These are phyloP conservation scores for Paedocypris micromegethes DNA, from an alignment of 2,797 vertebrate genomes.

Conservation along the genomic window DNA sequence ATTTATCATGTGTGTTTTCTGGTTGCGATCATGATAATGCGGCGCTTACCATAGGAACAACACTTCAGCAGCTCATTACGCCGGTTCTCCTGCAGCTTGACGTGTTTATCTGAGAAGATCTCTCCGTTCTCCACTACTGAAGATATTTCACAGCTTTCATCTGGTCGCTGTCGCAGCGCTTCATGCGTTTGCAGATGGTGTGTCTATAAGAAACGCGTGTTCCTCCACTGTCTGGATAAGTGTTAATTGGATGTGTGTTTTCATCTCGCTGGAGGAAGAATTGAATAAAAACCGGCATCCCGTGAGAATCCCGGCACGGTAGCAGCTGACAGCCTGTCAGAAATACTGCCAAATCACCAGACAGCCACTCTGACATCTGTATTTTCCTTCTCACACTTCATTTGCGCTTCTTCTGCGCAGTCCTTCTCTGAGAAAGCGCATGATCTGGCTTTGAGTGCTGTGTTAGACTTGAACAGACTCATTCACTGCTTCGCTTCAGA, in stretches of 20 bases:
- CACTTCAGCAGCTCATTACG: no score
- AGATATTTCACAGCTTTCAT: no score
- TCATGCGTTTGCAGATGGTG: no score
- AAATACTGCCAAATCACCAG: constrained; percentile 1
- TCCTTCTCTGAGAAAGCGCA: not conserved
- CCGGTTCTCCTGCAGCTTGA: no score
- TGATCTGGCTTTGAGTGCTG: not conserved
- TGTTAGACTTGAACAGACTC: not conserved
- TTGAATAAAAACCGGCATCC: constrained; percentile 54
- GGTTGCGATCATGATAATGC: no score
- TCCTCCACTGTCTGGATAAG: not conserved
- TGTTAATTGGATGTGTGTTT: constrained; percentile 49
- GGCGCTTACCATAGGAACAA: no score
- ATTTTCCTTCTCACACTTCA: constrained; percentile 25
- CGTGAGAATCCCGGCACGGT: constrained; percentile 37
- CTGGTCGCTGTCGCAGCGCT: no score
- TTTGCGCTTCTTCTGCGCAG: constrained; percentile 5
- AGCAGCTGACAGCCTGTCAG: constrained; percentile 20
- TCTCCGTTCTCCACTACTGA: no score
- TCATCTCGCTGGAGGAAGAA: constrained; percentile 50
- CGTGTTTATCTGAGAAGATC: no score
- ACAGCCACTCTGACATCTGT: constrained; percentile 29
- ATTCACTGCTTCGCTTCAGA: no score
- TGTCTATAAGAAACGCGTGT: no score
- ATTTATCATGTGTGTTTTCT: no score